Base-by-base conservation (phyloP, 2,888 invertebrate species). In the Synergus itoensis region DNA sequence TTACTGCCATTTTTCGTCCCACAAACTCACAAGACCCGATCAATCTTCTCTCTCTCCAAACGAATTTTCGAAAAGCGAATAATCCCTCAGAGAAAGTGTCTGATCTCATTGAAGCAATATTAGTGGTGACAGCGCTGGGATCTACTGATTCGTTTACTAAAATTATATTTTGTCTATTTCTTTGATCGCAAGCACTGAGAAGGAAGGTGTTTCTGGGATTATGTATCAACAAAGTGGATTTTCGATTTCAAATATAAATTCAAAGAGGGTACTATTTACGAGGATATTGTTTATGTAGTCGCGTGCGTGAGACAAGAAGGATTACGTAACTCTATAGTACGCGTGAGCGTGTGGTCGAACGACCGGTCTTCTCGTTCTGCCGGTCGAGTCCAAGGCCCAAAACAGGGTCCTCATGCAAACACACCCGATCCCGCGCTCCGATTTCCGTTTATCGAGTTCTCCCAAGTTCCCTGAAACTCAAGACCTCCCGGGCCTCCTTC, bases 291-390 rank as follows among this genome's bases (percentile, higher is more conserved):
- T 83, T 78, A 77, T 79, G 81, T 80, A 82, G 84, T 80, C 81
- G 81, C 84, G 80, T 79, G 40, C 76, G 76, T 81, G 81, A 78
- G 76, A 77, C 76, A 77, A 65, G 60, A 79, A 77, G 77, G 83
- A 87, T 87, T 88, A 86, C 86, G 86, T 87, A 88, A 87, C 87
- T 77, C 81, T 77, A 67, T 81, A 82, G 83, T 69, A 82, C 83
- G 85, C 86, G 67, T 76, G 76, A 64, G 48, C 73, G 60, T 62
- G 67, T 43, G 64, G 48, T 73, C 43, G 67, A 67, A 73, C 77
- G 83, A 85, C 87, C 87, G 86, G 83, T 86, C 85, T 78, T 83
- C 82, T 77, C 69, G 83, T 83, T 77, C 80, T 67, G 18, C 67
- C 67, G 67, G 67, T 67, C 21, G 73, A 73, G 45, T 73, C 73